These are phyloP conservation scores for Parascotia fuliginaria DNA, from an alignment of 2,888 invertebrate genomes.

Conservation along the genomic window DNA sequence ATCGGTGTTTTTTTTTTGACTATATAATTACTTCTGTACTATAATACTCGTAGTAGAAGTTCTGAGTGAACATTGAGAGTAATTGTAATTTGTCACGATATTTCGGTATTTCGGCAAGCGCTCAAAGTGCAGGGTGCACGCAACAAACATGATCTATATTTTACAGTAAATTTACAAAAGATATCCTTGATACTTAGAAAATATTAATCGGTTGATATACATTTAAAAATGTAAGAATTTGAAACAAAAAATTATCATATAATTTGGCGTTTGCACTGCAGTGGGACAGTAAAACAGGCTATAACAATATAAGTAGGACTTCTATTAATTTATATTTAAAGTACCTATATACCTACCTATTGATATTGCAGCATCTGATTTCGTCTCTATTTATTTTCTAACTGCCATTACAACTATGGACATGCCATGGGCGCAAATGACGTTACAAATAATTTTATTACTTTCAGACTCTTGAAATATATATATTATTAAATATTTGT, in stretches of 20 bases:
- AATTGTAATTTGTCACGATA: slow-evolving; percentile 59
- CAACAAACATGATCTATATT: slow-evolving; percentile 44
- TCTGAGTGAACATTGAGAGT: slow-evolving; percentile 51
- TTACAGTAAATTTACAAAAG: slow-evolving; percentile 31
- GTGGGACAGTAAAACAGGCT: too few species aligned
- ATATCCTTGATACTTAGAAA: slow-evolving; percentile 53
- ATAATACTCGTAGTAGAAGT: slow-evolving; percentile 52
- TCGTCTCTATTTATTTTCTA: too few species aligned
- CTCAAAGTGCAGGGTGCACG: slow-evolving; percentile 43
- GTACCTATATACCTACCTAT: background rate
- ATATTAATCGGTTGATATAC: slow-evolving; percentile 38
- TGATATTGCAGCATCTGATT: too few species aligned
- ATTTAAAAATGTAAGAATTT: slow-evolving; percentile 17
- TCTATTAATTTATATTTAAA: background rate
- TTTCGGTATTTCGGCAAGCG: slow-evolving; percentile 31
- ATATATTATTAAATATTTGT: too few species aligned
- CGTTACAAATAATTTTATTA: too few species aligned
- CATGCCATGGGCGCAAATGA: too few species aligned
- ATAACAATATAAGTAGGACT: too few species aligned
- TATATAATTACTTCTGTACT: too few species aligned
- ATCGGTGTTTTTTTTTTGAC: slow-evolving; percentile 47
- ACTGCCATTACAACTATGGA: too few species aligned
- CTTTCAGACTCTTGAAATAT: too few species aligned
- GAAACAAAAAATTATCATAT: too few species aligned
- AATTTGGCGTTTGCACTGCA: too few species aligned